These are phyloP conservation scores for Muntiacus reevesi DNA, from an alignment of 2,113 vertebrate genomes.

Conservation along the genomic window DNA sequence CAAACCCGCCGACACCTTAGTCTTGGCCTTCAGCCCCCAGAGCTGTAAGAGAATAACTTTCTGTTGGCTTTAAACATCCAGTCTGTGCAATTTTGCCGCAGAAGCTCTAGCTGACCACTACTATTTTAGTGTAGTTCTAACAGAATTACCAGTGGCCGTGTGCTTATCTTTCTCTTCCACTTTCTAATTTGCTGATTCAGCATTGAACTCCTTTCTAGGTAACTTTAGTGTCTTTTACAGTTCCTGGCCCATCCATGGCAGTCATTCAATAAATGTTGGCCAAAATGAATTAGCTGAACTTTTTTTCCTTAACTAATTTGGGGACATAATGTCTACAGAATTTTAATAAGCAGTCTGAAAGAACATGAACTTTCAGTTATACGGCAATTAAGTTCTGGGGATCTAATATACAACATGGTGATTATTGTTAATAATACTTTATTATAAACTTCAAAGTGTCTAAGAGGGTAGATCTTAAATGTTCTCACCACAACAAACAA, in stretches of 20 bases:
- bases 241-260: background rate
- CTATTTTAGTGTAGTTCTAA: background rate
- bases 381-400: background rate
- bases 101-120: background rate
- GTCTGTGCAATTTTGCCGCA: background rate
- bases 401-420: background rate
- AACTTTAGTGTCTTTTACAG: background rate
- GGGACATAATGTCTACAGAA: background rate
- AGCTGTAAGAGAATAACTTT: background rate
- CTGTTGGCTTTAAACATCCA: background rate
- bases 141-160: background rate
- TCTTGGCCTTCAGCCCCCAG: background rate
- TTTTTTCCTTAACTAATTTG: background rate
- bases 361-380: background rate
- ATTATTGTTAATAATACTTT: background rate
- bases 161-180: background rate
- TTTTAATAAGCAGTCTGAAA: background rate
- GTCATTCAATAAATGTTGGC: background rate
- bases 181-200: background rate
- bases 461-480: background rate
- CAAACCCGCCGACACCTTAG: background rate
- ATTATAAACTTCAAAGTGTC: background rate
- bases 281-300: background rate
- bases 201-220: background rate
- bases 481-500: background rate